Evolutionary conservation across 1,140 invertebrate genomes (phyloP), one percentile per base, ranked within the genome.

Genomic region (Drosophila nigromelanica): DNA sequence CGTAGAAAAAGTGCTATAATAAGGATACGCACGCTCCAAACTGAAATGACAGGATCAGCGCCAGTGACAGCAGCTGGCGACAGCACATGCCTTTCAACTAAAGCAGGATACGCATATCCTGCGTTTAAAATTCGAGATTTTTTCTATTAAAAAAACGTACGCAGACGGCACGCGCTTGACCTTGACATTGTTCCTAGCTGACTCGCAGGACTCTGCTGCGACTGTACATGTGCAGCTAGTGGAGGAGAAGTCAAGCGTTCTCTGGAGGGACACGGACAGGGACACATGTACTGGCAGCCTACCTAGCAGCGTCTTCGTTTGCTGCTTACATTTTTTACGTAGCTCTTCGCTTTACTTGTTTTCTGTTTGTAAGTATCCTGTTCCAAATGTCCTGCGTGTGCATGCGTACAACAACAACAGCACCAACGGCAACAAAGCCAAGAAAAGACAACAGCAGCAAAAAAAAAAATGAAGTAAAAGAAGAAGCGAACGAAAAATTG

Each of bases 61-160:
- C 14, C 59, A 72, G 78, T 76, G 78, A 86, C 80, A 85, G 77
- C 80, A 74, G 80, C 72, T 58, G 71, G 79, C 56, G 75, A 63
- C 60, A 83, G 71, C 80, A 85, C 81, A 85, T 86, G 80, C 77
- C 63, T 48, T 70, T 59, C 62, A 61, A 51, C 85, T 73, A 75
- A 82, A 85, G 77, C 80, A 89, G 85, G 85, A 82, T 83, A 89
- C 82, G 80, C 73, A 77, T 77, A 89, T 89, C 85, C 85, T 89
- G 80, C 72, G 68, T 76, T 69, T 37, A 62, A 77, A 81, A 66
- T 86, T 61, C 66, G 62, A 86, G 80, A 83, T 85, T 89, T 89
- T 89, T 80, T 80, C 85, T 89, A 89, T 85, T 89, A 89, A 89
- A 89, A 89, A 89, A 89, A 64, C 50, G 18, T 50, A 11, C 24